Conservation (phyloP, 2,113 vertebrate species). For the Elephantulus edwardii region DNA sequence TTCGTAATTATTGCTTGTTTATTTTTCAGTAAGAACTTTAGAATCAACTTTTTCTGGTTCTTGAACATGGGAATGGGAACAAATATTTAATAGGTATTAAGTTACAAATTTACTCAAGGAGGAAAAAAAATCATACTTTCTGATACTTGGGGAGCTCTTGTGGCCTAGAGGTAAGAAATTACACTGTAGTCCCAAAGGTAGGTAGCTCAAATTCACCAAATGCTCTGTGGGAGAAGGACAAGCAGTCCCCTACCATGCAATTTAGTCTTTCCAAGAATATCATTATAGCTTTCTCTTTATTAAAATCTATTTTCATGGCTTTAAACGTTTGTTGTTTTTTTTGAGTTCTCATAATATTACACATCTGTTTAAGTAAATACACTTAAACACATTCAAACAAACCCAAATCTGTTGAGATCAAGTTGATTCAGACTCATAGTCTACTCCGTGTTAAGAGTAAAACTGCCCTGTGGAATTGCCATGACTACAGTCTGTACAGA, state of each 20-base stretch:
- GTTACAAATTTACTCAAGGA: background rate
- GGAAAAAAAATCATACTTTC: background rate
- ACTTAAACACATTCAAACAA: too few species aligned
- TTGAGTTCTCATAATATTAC: background rate
- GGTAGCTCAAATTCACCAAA: too few species aligned
- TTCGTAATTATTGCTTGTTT: background rate
- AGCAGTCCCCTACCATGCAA: too few species aligned
- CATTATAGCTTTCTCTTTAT: background rate
- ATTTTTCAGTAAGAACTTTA: background rate
- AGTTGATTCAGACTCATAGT: too few species aligned
- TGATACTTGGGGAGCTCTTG: background rate
- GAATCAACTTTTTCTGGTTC: background rate
- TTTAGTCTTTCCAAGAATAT: background rate
- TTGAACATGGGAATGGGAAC: background rate
- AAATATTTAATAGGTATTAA: constrained; percentile 8
- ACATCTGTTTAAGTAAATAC: background rate
- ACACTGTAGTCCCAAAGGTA: too few species aligned
- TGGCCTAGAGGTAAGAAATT: too few species aligned
- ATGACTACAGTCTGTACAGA: too few species aligned
- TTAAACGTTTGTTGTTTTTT: constrained; percentile 34
- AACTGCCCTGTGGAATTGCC: too few species aligned
- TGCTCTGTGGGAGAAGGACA: too few species aligned
- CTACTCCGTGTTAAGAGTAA: too few species aligned
- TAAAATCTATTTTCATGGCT: background rate
- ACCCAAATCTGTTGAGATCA: too few species aligned